Evolutionary conservation across 1,140 invertebrate species (phyloP).

Genomic region (Drosophila nikananu): DNA sequence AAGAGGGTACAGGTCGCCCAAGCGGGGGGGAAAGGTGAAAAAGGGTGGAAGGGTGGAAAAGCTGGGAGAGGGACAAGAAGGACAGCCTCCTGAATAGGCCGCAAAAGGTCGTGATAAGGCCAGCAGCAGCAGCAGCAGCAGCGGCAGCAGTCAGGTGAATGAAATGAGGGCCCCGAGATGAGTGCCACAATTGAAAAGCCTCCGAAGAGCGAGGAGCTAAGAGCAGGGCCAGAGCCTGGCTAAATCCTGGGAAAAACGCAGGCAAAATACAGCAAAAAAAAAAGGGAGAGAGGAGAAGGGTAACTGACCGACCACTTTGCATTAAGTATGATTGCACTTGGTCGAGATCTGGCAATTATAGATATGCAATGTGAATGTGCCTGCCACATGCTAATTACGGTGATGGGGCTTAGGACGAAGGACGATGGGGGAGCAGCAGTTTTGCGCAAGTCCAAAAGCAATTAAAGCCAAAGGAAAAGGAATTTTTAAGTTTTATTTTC

Average conservation of each 20-base stretch:
- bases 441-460: neutral
- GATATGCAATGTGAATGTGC: slow-evolving; percentile 52
- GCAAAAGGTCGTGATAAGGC: slow-evolving; percentile 63
- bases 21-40: no score
- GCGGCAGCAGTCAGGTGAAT: slow-evolving; percentile 32
- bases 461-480: neutral
- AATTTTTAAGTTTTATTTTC: neutral
- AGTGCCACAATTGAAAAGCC: slow-evolving; percentile 53
- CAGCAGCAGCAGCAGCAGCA: slow-evolving; percentile 3
- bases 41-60: no score
- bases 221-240: neutral
- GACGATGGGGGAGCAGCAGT: neutral
- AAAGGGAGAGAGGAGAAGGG: neutral
- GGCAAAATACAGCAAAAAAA: neutral
- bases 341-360: slow-evolving; percentile 58
- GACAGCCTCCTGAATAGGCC: slow-evolving; percentile 40
- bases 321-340: slow-evolving; percentile 58
- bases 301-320: slow-evolving; percentile 32
- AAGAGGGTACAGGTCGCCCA: slow-evolving; percentile 10
- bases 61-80: neutral
- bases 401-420: neutral
- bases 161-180: slow-evolving; percentile 36
- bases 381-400: slow-evolving; percentile 35
- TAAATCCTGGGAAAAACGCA: slow-evolving; percentile 8
- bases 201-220: neutral